Evolutionary conservation across 2,797 vertebrate species (phyloP), one percentile per base, ranked within the genome.

Genomic region (Myotis myotis): DNA sequence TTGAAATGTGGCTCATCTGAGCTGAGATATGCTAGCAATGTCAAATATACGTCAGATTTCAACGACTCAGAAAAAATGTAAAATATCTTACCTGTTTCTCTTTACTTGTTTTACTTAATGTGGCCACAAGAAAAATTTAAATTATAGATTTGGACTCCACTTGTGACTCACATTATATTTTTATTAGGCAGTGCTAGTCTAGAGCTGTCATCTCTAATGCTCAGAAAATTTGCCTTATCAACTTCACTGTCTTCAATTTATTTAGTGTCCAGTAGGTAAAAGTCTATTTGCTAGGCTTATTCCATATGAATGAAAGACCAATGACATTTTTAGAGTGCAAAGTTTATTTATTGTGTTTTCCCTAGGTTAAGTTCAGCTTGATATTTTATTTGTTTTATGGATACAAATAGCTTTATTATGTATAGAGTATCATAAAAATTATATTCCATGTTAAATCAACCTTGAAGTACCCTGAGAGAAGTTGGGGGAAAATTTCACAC

Each of bases 101-200:
- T 81, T 75, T 75, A 47, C 16, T 57, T 84, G 36, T 81, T 84
- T 81, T 91, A 76, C 75, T 85, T 88, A 76, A 17, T 89, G n/a
- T 92, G 38, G 23, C 75, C 83, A 71, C 36, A 71, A 86, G 74
- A 89, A 75, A 70, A 38, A 55, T n/a, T 75, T 25, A 70, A 70
- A 38, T 66, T 25, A 47, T 51, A 3, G 53, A 33, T 44, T 85
- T 82, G n/a, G 17, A 19, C 16, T 74, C 20, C 3, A 12, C 70
- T 64, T 75, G 51, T 76, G 25, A 25, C 41, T 93, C 22, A 51
- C 19, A 6, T 70, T 78, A 23, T 38, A 55, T 76, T 51, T 76
- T 30, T 89, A 0, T 68, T 74, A 57, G 47, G 41, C 25, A 33
- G 5, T 68, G 44, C 6, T 86, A 23, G 16, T 85, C 23, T 66